Evolutionary conservation across 2,797 vertebrate genomes (phyloP).

Genomic region (Antrozous pallidus): DNA sequence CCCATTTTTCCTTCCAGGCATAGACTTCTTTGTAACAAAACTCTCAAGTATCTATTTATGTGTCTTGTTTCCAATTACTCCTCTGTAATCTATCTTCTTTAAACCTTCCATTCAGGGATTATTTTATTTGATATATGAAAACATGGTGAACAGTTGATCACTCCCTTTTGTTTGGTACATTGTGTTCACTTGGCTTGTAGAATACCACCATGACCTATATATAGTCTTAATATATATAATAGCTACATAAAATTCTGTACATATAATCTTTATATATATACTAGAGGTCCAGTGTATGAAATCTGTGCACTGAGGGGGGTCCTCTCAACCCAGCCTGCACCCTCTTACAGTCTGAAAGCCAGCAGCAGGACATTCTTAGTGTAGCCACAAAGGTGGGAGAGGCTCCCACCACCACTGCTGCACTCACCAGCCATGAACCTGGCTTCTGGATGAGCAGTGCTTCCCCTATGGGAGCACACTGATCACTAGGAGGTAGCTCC

Average conservation of each 20-base stretch:
- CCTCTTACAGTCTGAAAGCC: too few relatives aligned
- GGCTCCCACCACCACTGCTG: too few relatives aligned
- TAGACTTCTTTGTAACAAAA: background rate
- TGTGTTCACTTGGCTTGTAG: background rate
- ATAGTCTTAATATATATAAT: background rate
- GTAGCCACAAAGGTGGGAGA: too few relatives aligned
- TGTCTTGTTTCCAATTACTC: background rate
- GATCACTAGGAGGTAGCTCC: too few relatives aligned
- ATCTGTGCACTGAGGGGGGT: too few relatives aligned
- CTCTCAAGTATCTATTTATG: background rate
- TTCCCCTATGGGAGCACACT: too few relatives aligned
- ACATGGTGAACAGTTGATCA: background rate
- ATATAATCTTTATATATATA: background rate
- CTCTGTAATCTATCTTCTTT: background rate
- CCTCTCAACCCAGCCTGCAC: too few relatives aligned
- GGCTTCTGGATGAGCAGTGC: too few relatives aligned
- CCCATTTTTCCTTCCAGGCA: background rate
- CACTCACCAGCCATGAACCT: too few relatives aligned
- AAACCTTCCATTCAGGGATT: background rate
- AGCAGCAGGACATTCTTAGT: too few relatives aligned
- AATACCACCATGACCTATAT: background rate
- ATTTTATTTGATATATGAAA: background rate
- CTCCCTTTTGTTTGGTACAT: background rate
- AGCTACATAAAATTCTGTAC: background rate
- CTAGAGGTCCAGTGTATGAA: too few relatives aligned